These are phyloP conservation scores for Remorina albescens DNA, from an alignment of 2,797 vertebrate genomes.

Conservation along the genomic window DNA sequence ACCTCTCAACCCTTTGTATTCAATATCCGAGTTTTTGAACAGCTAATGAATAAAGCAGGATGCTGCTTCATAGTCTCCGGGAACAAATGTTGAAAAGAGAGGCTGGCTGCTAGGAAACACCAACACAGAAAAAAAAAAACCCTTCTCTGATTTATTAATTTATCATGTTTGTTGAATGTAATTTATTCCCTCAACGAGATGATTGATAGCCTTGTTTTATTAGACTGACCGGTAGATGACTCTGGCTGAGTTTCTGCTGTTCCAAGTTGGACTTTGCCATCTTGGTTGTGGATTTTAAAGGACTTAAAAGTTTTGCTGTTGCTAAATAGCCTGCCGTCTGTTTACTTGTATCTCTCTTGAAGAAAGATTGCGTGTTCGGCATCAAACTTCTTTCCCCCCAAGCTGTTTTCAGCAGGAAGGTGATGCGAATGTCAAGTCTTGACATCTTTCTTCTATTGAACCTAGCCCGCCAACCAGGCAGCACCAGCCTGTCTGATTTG, in stretches of 20 bases:
- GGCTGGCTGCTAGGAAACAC: neutral
- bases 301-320: too few species aligned
- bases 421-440: too few species aligned
- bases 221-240: constrained; percentile 34
- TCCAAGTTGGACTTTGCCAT: constrained; percentile 9
- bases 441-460: too few species aligned
- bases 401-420: too few species aligned
- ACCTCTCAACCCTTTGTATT: constrained; percentile 34
- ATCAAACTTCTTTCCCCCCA: too few species aligned
- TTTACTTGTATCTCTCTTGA: too few species aligned
- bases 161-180: constrained; percentile 31
- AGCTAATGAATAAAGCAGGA: constrained; percentile 15
- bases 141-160: constrained; percentile 53
- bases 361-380: too few species aligned
- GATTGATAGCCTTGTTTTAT: constrained; percentile 34
- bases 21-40: constrained; percentile 14
- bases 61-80: constrained; percentile 4
- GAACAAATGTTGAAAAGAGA: constrained; percentile 16
- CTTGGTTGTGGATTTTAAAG: too few species aligned
- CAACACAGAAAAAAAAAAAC: constrained; percentile 30
- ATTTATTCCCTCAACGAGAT: constrained; percentile 36
- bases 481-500: too few species aligned
- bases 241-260: constrained; percentile 3
- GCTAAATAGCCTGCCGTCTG: too few species aligned
- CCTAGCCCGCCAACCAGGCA: too few species aligned